Conservation (phyloP, 2,888 invertebrate species). For the Ephialtes manifestator region DNA sequence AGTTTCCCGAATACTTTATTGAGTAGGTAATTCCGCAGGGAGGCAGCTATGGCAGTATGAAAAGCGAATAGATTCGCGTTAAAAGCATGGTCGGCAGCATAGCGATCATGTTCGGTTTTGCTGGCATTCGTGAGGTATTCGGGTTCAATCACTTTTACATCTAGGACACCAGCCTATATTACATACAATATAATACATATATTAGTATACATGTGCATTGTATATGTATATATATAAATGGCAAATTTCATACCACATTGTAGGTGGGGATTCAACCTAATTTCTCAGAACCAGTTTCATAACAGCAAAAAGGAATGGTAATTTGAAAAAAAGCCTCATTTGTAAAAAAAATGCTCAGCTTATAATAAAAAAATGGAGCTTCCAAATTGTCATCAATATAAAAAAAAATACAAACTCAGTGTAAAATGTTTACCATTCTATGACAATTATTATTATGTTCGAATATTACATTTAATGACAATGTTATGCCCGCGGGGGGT, state of each 20-base stretch:
- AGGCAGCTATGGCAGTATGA: neutral
- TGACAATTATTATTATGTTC: too few relatives aligned
- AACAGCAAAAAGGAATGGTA: too few relatives aligned
- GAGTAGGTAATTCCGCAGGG: conserved; percentile 22
- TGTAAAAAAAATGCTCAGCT: too few relatives aligned
- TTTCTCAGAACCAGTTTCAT: too few relatives aligned
- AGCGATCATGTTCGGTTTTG: conserved; percentile 28
- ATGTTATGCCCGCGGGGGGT: too few relatives aligned
- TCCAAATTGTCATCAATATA: too few relatives aligned
- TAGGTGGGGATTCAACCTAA: neutral
- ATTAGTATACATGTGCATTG: neutral
- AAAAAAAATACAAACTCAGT: too few relatives aligned
- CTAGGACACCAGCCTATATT: neutral
- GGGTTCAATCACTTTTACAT: conserved; percentile 30
- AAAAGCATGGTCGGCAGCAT: conserved; percentile 13
- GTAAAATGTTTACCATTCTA: too few relatives aligned
- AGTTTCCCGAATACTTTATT: neutral
- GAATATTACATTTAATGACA: too few relatives aligned
- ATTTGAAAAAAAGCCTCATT: too few relatives aligned
- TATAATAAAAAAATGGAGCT: too few relatives aligned
- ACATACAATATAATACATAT: neutral
- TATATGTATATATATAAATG: neutral
- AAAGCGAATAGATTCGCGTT: conserved; percentile 41
- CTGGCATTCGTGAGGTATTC: conserved; percentile 7
- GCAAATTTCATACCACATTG: neutral